Evolutionary conservation across 1,140 invertebrate genomes (phyloP), one percentile per base, ranked within the genome.

Genomic region (Temnothorax nylanderi): DNA sequence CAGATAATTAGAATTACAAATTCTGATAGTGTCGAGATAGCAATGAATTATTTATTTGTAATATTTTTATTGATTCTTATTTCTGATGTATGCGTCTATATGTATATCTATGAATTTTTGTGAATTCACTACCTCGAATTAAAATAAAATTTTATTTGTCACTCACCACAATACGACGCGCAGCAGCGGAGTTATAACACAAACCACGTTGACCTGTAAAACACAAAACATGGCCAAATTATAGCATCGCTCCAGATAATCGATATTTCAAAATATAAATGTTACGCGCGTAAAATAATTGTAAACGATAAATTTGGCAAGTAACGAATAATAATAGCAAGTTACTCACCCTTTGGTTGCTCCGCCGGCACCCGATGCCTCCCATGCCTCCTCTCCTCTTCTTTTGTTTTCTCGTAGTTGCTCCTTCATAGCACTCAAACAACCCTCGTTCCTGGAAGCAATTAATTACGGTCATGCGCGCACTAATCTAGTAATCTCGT

Each of bases 111-210:
- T 37, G 16, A 64, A 64, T 37, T 64, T 62, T 37, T 8, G 37
- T 13, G 0, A 5, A 64, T 64, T n/a, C 7, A n/a, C 18, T 37
- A 6, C 7, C 34, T 64, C 1, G 34, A 64, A 64, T 64, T 37
- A 64, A 64, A 64, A 37, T 64, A 37, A 64, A 64, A 64, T 64
- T 64, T 37, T 34, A 64, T 60, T 62, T 64, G 60, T 64, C 60
- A 34, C 32, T 64, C 6, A 64, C n/a, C 60, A 34, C 26, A 26
- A 34, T 18, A 18, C 32, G n/a, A 64, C 18, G 32, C 26, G 32
- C 60, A 34, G 60, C 60, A 64, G 60, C 32, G 32, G 16, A 64
- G 3, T 34, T 26, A 1, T 41, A n/a, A n/a, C 16, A 37, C 32
- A n/a, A 34, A 64, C 3, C 34, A 2, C 34, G 18, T 64, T 64